A percentile compares a stretch with the other conserved stretches of the same genome.
Conservation (phyloP, 2,797 vertebrate genomes). For the Tenualosa thibaudeaui region DNA sequence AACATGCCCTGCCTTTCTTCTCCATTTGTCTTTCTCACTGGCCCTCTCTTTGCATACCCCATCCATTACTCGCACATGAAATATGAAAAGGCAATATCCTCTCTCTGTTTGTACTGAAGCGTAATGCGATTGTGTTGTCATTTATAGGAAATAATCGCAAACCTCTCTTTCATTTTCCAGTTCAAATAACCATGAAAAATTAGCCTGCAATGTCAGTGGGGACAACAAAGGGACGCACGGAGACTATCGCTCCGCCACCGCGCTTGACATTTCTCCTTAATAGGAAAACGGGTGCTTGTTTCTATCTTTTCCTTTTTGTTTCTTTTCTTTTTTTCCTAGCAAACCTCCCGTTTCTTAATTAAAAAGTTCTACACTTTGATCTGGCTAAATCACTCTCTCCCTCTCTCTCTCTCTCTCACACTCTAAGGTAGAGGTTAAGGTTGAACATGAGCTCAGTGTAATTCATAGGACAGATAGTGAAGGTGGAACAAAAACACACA, state of each 20-base stretch:
- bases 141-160: slow-evolving; percentile 97
- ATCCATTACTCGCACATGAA: slow-evolving; percentile 89
- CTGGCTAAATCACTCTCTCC: slow-evolving; percentile 63
- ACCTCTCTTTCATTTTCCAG: slow-evolving; percentile 95
- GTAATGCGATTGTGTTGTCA: slow-evolving; percentile 98
- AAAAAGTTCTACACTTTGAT: slow-evolving; percentile 78
- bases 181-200: slow-evolving; percentile 99
- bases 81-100: slow-evolving; percentile 91
- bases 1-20: slow-evolving; percentile 73
- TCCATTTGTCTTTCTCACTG: slow-evolving; percentile 79
- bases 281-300: slow-evolving; percentile 79
- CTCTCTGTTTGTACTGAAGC: slow-evolving; percentile 91
- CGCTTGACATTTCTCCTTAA: slow-evolving; percentile 84
- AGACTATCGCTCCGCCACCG: slow-evolving; percentile 73
- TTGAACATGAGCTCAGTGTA: slow-evolving; percentile 48
- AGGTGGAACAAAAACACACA: neutral
- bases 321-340: slow-evolving; percentile 55
- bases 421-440: slow-evolving; percentile 48
- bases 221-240: slow-evolving; percentile 85
- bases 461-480: slow-evolving; percentile 34
- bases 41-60: slow-evolving; percentile 81
- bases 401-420: slow-evolving; percentile 24
- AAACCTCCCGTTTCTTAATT: slow-evolving; percentile 72
- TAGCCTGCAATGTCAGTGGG: slow-evolving; percentile 93
- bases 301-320: slow-evolving; percentile 65